Conservation (phyloP, 2,113 vertebrate genomes). For the Lycaon pictus region DNA sequence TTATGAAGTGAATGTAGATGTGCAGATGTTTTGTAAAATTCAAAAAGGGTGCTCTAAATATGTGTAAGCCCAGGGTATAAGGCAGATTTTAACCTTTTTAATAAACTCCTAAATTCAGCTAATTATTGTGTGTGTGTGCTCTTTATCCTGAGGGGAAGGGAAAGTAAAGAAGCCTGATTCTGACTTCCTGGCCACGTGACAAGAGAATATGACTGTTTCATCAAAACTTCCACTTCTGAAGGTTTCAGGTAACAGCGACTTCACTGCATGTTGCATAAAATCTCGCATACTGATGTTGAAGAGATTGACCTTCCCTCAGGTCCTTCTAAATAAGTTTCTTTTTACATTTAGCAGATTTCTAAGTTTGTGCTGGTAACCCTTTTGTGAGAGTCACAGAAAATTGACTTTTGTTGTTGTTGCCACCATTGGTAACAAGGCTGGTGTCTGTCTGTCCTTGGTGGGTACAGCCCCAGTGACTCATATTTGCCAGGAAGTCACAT, state of each 20-base stretch:
- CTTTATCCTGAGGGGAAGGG: not conserved
- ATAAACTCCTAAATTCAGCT: slow-evolving; percentile 17
- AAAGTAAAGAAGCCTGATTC: not conserved
- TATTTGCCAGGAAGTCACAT: accelerated
- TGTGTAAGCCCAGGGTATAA: not conserved
- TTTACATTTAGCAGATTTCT: not conserved
- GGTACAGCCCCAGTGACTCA: accelerated
- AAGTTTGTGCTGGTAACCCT: not conserved
- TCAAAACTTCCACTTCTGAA: not conserved
- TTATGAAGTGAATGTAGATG: not conserved
- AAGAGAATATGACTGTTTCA: not conserved
- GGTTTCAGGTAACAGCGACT: not conserved
- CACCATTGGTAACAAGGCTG: not conserved
- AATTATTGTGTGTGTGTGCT: not conserved
- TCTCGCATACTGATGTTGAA: not conserved
- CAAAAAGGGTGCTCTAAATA: not conserved
- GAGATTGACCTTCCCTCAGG: not conserved
- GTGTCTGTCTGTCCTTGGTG: too few relatives aligned
- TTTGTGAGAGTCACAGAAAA: not conserved
- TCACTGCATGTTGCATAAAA: not conserved
- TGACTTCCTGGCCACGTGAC: not conserved
- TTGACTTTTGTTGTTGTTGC: not conserved
- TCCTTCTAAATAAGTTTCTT: not conserved
- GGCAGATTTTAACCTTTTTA: not conserved
- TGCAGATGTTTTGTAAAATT: not conserved